Evolutionary conservation across 2,797 vertebrate species (phyloP), one percentile per base, ranked within the genome.

Genomic region (Euphonia xanthogaster): DNA sequence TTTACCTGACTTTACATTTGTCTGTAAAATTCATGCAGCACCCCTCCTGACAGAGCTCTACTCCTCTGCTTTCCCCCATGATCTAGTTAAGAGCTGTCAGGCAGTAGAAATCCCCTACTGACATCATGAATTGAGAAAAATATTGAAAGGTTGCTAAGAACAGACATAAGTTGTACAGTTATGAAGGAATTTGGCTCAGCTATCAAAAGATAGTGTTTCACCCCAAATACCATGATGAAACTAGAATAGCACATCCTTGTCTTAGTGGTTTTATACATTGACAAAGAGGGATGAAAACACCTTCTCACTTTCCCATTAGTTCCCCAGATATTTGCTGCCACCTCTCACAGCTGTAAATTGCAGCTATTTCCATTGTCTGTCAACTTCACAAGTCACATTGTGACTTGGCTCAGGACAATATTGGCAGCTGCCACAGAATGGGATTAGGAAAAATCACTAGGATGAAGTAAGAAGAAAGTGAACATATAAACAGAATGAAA

Each of bases 311-410:
- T 35, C 30, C 51, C 16, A 27, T 81, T 71, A 70, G 58, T 19
- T 81, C 30, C 51, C 40, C 15, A 48, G 39, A 48, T 80, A 63
- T 65, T 88, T 44, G 7, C 76, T 87, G n/a, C 27, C 22, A 27
- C 44, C 27, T 83, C 48, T 78, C 39, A 37, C 62, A 77, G 35
- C 12, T 83, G 48, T n/a, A 93, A 62, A 88, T 44, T 94, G 40
- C 68, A 55, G n/a, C 50, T 61, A 47, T 70, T 86, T 42, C 55
- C 57, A 6, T 23, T 57, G 51, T 44, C 37, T 76, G 30, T 66
- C 58, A 92, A 1, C 33, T 78, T 55, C 40, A 51, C 30, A 58
- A n/a, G 31, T 42, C n/a, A 11, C 0, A 0, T 70, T 66, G 23
- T 30, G 14, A 25, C 44, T 86, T 66, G 21, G 25, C 20, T 68